phyloP scores from a whole-genome alignment of 2,797 vertebrate genomes.

The Myripristis jacobus region DNA sequence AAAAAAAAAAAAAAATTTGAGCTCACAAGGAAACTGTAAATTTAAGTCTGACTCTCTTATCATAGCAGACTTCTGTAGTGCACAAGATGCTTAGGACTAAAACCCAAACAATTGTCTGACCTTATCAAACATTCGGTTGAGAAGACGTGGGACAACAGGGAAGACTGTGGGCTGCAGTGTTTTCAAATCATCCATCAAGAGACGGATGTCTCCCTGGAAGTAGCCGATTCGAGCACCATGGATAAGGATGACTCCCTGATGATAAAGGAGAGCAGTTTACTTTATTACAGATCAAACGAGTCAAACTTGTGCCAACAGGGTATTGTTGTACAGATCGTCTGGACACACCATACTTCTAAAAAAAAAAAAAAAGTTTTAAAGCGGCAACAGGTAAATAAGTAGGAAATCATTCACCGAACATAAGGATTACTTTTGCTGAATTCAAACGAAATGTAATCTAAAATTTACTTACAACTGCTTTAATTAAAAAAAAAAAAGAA shows the following conservation, averaged over 20 bases:
- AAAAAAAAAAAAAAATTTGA: not conserved
- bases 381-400: not conserved
- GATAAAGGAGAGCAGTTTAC: slow-evolving; percentile 5
- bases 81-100: not conserved
- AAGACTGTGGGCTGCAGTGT: slow-evolving; percentile 92
- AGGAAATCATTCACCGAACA: too few relatives aligned
- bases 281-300: not conserved
- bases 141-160: slow-evolving; percentile 94
- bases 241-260: slow-evolving; percentile 89
- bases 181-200: slow-evolving; percentile 97
- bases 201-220: slow-evolving; percentile 97
- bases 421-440: too few relatives aligned
- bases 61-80: not conserved
- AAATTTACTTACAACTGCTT: too few relatives aligned
- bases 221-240: slow-evolving; percentile 96
- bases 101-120: slow-evolving; percentile 75
- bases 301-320: slow-evolving; percentile 20
- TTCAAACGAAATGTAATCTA: too few relatives aligned
- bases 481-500: too few relatives aligned
- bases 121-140: slow-evolving; percentile 99
- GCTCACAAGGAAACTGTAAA: not conserved
- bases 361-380: too few relatives aligned
- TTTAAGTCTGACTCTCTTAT: not conserved
- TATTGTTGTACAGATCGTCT: not conserved
- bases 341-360: not conserved